These are phyloP conservation scores for Lasioglossum leucozonium DNA, from an alignment of 2,888 invertebrate species.

Conservation along the genomic window DNA sequence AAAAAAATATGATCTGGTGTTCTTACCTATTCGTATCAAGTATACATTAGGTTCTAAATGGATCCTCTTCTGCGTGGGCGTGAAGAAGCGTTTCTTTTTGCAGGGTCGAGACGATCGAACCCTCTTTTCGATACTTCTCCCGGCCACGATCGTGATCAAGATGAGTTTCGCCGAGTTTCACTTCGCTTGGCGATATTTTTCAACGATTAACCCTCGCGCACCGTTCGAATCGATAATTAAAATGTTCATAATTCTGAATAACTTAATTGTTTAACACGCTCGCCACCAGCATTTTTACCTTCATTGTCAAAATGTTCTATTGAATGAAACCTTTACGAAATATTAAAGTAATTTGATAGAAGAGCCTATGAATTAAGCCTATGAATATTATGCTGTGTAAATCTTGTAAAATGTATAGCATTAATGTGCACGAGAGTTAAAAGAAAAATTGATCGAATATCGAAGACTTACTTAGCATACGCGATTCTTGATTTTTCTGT, in stretches of 20 bases:
- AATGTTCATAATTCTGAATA: not conserved
- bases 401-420: no score
- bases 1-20: constrained; percentile 41
- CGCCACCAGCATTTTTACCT: not conserved
- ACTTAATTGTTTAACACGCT: not conserved
- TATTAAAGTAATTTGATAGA: no score
- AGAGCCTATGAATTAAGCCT: no score
- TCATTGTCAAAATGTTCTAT: no score
- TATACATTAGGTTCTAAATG: constrained; percentile 51
- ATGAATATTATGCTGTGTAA: not conserved
- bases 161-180: constrained; percentile 13
- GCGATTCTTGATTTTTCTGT: not conserved
- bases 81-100: constrained; percentile 29
- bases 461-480: not conserved
- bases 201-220: constrained; percentile 1
- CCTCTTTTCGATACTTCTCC: not conserved
- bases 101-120: constrained; percentile 21
- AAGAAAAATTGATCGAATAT: constrained; percentile 3
- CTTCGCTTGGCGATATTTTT: constrained; percentile 9
- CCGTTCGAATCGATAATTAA: not conserved
- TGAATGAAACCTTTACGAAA: no score
- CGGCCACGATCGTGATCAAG: constrained; percentile 36
- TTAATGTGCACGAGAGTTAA: not conserved
- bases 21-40: constrained; percentile 67
- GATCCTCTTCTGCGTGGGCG: constrained; percentile 65